Base-by-base conservation (phyloP, 1,140 invertebrate species). In the Bombus ignitus region DNA sequence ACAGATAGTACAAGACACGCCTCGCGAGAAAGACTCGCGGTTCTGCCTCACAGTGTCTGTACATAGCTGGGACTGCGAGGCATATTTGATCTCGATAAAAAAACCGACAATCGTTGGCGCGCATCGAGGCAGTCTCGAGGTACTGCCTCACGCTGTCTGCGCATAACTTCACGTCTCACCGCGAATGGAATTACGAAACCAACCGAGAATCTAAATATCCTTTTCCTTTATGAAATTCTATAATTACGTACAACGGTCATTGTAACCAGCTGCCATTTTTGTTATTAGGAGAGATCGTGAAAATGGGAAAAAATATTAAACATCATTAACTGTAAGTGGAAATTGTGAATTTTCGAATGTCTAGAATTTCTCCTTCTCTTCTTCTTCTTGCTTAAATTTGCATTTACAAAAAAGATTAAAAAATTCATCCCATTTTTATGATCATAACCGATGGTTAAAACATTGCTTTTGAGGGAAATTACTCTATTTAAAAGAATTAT, bases 151-250 rank as follows among this genome's bases (percentile, higher is more conserved):
- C 5, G 5, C 18, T 8, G 5, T 22, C 18, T 53, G 47, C 18
- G 5, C 47, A 53, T 53, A 53, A 53, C 47, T 53, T 53, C 47
- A 22, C 47, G 47, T 53, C 32, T 4, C 68, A 15, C 9, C 39
- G 28, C 37, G 35, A 39, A 28, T 71, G 3, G 1, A 35, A 39
- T 71, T 71, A 28, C 37, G 68, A 70, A 70, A 70, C 68, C 22
- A 10, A 10, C 25, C 12, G 25, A n/a, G 25, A 22, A 42, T 42
- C 37, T 13, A 13, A 22, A 13, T 37, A 78, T 78, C n/a, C 37
- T 66, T 88, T 87, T 68, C 28, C 37, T 68, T n/a, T 28, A 25
- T 22, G 35, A 70, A 70, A 70, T 70, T 70, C 22, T 39, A 10
- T 9, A 8, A 71, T 28, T 2, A 1, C 13, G 37, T 15, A 6